Conservation (phyloP, 2,113 vertebrate species). For the Desmodus rotundus region DNA sequence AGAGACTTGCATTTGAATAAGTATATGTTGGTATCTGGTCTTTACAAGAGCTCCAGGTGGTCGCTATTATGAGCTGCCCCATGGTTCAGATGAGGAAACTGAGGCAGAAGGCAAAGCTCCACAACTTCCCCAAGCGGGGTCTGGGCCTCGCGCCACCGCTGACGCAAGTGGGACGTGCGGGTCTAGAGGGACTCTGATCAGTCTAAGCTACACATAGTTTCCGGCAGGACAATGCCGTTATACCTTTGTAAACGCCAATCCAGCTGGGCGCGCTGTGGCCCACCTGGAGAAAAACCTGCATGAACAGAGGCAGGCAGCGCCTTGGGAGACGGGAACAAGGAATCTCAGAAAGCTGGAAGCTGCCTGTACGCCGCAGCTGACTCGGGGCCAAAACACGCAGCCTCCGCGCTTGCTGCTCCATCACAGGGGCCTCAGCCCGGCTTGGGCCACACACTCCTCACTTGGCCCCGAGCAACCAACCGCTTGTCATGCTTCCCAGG, state of each 20-base stretch:
- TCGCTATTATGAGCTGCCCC: background rate
- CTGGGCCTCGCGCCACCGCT: background rate
- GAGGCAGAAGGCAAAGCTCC: background rate
- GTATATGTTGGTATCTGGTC: background rate
- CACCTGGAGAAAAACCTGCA: background rate
- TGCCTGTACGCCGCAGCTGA: background rate
- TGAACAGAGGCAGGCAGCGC: background rate
- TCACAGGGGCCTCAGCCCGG: rapidly evolving
- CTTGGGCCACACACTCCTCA: rapidly evolving
- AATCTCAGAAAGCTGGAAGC: too few relatives aligned
- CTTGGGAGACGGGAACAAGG: background rate
- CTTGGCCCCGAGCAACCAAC: too few relatives aligned
- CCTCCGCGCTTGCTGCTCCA: background rate
- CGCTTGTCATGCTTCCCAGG: background rate
- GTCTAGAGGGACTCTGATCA: background rate
- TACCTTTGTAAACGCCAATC: background rate
- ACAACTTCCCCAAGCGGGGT: too few relatives aligned
- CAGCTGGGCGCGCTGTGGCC: background rate
- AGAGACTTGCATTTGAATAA: background rate
- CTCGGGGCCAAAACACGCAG: background rate
- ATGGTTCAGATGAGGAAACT: background rate
- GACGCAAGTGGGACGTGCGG: background rate
- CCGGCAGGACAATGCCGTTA: background rate
- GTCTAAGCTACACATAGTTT: background rate
- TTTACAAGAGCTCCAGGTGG: background rate